Evolutionary conservation across 2,888 invertebrate genomes (phyloP).

Genomic region (Electrophaes corylata): DNA sequence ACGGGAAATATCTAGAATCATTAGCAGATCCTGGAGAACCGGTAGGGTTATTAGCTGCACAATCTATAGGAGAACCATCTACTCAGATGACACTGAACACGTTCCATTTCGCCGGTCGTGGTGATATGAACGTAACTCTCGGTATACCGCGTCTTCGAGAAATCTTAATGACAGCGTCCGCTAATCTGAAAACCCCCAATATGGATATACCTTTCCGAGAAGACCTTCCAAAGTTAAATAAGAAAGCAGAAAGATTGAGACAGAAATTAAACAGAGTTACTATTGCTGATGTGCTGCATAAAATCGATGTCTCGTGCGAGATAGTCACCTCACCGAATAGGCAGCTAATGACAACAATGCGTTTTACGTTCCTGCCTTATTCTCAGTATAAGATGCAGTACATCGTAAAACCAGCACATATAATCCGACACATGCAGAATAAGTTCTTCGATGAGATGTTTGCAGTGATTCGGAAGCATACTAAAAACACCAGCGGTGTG

Average conservation of each 20-base stretch:
- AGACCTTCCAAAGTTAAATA: constrained; percentile 69
- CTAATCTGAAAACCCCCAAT: constrained; percentile 97
- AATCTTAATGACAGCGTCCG: constrained; percentile 97
- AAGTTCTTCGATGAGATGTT: constrained; percentile 89
- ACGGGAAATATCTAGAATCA: constrained; percentile 90
- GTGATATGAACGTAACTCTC: constrained; percentile 99
- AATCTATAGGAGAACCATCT: constrained; percentile 99
- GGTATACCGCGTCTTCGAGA: constrained; percentile 98
- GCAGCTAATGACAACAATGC: constrained; percentile 86
- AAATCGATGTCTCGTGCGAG: constrained; percentile 85
- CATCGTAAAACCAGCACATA: constrained; percentile 87
- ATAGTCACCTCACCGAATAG: constrained; percentile 83
- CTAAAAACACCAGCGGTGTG: constrained; percentile 79
- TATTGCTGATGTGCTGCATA: constrained; percentile 91
- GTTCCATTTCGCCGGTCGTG: constrained; percentile 99
- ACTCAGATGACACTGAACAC: constrained; percentile 99
- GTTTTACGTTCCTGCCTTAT: constrained; percentile 89
- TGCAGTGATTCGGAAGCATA: constrained; percentile 83
- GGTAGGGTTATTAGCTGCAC: constrained; percentile 97
- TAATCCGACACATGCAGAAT: constrained; percentile 90
- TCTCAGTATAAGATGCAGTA: constrained; percentile 90
- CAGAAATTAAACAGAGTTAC: constrained; percentile 91
- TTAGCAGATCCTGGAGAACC: constrained; percentile 96
- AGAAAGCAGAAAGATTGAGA: constrained; percentile 88
- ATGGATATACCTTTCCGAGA: constrained; percentile 95